Conservation (phyloP, 2,113 vertebrate species). For the Dicrurus megarhynchus region DNA sequence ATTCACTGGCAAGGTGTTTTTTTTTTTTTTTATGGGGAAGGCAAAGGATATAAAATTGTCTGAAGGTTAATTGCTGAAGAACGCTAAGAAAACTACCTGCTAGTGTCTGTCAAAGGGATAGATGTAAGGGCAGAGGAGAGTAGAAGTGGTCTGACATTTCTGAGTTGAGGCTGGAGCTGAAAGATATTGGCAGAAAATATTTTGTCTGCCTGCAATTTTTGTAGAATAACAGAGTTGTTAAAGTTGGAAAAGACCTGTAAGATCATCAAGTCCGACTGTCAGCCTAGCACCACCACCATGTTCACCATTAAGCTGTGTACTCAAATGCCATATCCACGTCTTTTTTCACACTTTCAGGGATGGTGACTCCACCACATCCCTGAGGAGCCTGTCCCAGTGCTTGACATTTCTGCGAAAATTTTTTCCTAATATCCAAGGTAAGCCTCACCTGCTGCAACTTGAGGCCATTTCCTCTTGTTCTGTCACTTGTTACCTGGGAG, state of each 20-base stretch:
- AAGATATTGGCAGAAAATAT: background rate
- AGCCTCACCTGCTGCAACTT: background rate
- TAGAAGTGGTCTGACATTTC: background rate
- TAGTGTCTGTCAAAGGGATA: background rate
- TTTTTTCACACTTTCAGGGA: background rate
- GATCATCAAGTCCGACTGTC: background rate
- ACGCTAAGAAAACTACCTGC: background rate
- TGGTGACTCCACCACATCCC: background rate
- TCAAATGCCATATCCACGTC: fast-evolving
- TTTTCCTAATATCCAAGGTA: background rate
- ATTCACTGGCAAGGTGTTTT: background rate
- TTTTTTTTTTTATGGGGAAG: background rate
- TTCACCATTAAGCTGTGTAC: background rate
- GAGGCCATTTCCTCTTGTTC: background rate
- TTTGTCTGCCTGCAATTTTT: background rate
- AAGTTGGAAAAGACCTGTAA: background rate
- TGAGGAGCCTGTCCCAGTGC: background rate
- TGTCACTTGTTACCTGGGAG: background rate
- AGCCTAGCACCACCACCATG: background rate
- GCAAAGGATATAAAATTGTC: background rate
- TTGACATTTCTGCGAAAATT: background rate
- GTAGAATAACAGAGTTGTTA: background rate
- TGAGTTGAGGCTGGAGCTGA: background rate
- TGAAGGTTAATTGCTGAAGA: background rate
- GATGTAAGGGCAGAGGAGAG: background rate